phyloP scores from a whole-genome alignment of 2,888 invertebrate species.

The Arrhopalites spinosus region DNA sequence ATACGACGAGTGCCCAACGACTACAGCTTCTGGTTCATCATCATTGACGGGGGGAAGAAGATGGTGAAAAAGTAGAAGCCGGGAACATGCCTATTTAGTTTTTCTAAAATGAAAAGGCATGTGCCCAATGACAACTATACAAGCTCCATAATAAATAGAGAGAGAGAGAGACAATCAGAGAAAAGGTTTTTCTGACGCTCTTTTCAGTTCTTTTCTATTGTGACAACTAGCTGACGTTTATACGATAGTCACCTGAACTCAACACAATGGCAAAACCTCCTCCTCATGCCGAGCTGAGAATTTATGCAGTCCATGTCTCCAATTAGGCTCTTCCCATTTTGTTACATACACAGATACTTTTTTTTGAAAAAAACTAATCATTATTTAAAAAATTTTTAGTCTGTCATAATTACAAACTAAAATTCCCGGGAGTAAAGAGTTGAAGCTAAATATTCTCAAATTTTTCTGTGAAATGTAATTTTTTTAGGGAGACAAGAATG shows the following conservation, averaged over 20 bases:
- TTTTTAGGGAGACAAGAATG: constrained; percentile 1
- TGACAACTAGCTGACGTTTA: constrained; percentile 54
- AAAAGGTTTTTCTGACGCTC: constrained; percentile 13
- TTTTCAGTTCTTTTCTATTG: constrained; percentile 45
- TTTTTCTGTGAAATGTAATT: too few relatives aligned
- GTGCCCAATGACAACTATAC: constrained; percentile 35
- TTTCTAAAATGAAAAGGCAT: constrained; percentile 29
- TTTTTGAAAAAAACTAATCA: too few relatives aligned
- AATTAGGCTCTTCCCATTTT: too few relatives aligned
- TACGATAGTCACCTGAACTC: constrained; percentile 44
- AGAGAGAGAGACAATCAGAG: constrained; percentile 1
- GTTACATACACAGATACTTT: too few relatives aligned
- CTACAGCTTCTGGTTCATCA: neutral
- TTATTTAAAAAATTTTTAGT: too few relatives aligned
- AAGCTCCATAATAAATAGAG: neutral
- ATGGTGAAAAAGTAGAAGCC: neutral
- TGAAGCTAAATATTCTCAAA: too few relatives aligned
- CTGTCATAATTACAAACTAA: too few relatives aligned
- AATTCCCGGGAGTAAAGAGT: too few relatives aligned
- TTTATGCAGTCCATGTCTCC: constrained; percentile 25
- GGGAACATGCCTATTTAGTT: constrained; percentile 1
- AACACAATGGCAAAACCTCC: constrained; percentile 29
- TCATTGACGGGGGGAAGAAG: too few relatives aligned
- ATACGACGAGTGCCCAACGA: neutral
- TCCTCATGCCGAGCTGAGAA: constrained; percentile 31